Evolutionary conservation across 2,888 invertebrate genomes (phyloP).

Genomic region (Mythimna ferrago): DNA sequence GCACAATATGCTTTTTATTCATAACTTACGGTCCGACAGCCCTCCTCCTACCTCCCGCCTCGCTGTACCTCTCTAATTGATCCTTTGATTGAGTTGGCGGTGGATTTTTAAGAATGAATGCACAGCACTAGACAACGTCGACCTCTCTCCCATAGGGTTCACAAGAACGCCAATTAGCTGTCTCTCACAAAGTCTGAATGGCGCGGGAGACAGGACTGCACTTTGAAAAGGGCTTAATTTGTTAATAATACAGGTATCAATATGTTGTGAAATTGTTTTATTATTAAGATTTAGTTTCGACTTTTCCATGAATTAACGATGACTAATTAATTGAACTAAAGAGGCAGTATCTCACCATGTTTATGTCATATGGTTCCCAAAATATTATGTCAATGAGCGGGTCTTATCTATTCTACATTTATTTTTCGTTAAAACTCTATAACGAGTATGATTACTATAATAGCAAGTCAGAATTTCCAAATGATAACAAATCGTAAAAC

Average conservation of each 20-base stretch:
- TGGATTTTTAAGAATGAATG: conserved; percentile 5
- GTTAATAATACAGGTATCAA: not conserved
- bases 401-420: not conserved
- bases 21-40: not conserved
- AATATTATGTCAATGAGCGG: not conserved
- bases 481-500: not conserved
- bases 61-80: conserved; percentile 14
- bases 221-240: not conserved
- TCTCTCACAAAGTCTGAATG: not conserved
- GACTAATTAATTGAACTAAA: not conserved
- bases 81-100: conserved; percentile 29
- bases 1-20: conserved; percentile 29
- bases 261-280: not conserved
- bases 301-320: not conserved
- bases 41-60: no score
- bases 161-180: conserved; percentile 18
- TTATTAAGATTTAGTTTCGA: not conserved
- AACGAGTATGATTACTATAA: not conserved
- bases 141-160: not conserved
- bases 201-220: no score
- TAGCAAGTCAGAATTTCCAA: not conserved
- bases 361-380: not conserved
- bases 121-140: not conserved
- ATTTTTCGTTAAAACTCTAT: no score
- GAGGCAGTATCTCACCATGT: not conserved